phyloP scores from a whole-genome alignment of 1,140 invertebrate genomes.

The Drosophila orosa region DNA sequence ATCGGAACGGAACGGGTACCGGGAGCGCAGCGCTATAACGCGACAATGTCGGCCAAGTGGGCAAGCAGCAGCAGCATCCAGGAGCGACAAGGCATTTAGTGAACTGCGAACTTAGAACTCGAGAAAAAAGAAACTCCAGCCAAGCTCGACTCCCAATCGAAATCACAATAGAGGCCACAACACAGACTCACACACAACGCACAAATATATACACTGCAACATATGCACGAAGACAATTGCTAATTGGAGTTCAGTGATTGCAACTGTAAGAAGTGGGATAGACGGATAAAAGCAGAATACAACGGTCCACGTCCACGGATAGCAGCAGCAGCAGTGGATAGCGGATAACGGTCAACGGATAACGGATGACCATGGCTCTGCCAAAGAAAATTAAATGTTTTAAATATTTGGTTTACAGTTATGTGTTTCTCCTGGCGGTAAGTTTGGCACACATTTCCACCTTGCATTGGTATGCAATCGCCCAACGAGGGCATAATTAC shows the following conservation, averaged over 20 bases:
- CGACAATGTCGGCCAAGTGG: constrained; percentile 55
- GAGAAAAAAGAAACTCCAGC: constrained; percentile 24
- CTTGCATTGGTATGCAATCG: constrained; percentile 16
- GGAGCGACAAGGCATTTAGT: constrained; percentile 40
- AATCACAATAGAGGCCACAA: constrained; percentile 33
- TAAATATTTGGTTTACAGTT: constrained; percentile 84
- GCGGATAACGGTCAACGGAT: constrained; percentile 10
- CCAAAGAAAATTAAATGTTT: constrained; percentile 84
- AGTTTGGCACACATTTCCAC: constrained; percentile 38
- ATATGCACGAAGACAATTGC: constrained; percentile 33
- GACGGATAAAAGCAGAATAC: constrained; percentile 4
- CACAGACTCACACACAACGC: constrained; percentile 6
- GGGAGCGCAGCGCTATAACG: constrained; percentile 42
- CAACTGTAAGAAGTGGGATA: constrained; percentile 7
- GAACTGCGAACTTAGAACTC: constrained; percentile 30
- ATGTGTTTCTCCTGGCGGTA: constrained; percentile 83
- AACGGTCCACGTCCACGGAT: constrained; percentile 20
- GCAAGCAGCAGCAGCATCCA: constrained; percentile 32
- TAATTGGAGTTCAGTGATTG: constrained; percentile 38
- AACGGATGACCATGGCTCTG: constrained; percentile 68
- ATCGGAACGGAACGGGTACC: constrained; percentile 14
- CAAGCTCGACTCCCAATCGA: constrained; percentile 19
- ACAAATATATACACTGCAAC: constrained; percentile 25
- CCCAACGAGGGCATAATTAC: constrained; percentile 30
- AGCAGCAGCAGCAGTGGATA: constrained; percentile 8